A percentile compares a stretch with the other conserved stretches of the same genome.
Evolutionary conservation across 1,140 invertebrate genomes (phyloP).

Genomic region (Drosophila subpulchrella): DNA sequence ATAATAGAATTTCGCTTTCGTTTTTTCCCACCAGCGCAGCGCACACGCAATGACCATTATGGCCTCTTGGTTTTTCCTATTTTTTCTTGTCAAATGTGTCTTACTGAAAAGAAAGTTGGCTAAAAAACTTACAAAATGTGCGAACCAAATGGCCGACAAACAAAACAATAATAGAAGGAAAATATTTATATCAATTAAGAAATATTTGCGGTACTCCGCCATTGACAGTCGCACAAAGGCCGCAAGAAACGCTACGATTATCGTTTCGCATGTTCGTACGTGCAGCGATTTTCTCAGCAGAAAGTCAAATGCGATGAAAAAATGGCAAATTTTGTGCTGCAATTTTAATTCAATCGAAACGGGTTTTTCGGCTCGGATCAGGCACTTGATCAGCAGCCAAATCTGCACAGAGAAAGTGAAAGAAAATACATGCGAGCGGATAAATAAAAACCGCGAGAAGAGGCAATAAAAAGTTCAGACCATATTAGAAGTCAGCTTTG

Average conservation of each 20-base stretch:
- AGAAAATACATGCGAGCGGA: constrained; percentile 59
- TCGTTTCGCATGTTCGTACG: constrained; percentile 53
- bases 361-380: constrained; percentile 61
- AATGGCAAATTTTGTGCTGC: constrained; percentile 68
- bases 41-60: constrained; percentile 58
- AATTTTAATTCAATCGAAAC: constrained; percentile 77
- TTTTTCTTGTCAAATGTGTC: constrained; percentile 57
- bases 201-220: constrained; percentile 41
- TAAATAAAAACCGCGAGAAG: constrained; percentile 56
- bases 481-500: constrained; percentile 79
- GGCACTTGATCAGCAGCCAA: constrained; percentile 75
- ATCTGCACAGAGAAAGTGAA: constrained; percentile 82
- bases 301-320: constrained; percentile 24
- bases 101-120: constrained; percentile 82
- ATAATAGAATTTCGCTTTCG: constrained; percentile 84
- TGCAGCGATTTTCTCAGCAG: constrained; percentile 57
- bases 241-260: constrained; percentile 51
- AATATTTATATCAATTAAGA: constrained; percentile 66
- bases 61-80: constrained; percentile 38
- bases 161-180: constrained; percentile 53
- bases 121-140: constrained; percentile 25
- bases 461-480: constrained; percentile 79
- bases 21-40: constrained; percentile 65
- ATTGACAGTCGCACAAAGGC: constrained; percentile 40
- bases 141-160: constrained; percentile 18